phyloP scores from a whole-genome alignment of 1,140 invertebrate species.

The Trichonephila clavipes region DNA sequence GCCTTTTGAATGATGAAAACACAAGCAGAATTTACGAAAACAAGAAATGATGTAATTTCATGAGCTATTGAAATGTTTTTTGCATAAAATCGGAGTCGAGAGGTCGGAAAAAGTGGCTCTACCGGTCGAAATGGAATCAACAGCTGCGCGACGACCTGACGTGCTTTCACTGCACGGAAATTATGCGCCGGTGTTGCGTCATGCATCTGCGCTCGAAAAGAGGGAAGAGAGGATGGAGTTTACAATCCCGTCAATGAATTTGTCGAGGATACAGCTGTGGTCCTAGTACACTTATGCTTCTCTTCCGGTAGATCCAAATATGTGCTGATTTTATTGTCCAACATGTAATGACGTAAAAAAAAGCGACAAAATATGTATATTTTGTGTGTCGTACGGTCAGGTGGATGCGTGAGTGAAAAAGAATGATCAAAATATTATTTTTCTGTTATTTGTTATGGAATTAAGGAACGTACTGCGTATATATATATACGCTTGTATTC shows the following conservation, averaged over 20 bases:
- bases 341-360: not conserved
- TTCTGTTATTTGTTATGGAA: not conserved
- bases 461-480: no score
- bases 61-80: not conserved
- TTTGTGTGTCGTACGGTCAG: not conserved
- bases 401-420: not conserved
- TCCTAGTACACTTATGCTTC: not conserved
- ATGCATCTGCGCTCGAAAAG: not conserved
- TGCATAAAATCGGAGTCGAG: not conserved
- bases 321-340: not conserved
- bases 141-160: not conserved
- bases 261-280: not conserved
- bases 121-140: not conserved
- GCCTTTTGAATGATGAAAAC: not conserved
- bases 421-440: not conserved
- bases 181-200: not conserved
- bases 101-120: not conserved
- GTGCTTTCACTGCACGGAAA: not conserved
- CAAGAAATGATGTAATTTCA: not conserved
- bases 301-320: not conserved
- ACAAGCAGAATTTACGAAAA: not conserved
- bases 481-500: no score
- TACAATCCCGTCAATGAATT: not conserved
- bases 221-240: not conserved
- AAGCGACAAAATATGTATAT: not conserved